Conservation (phyloP, 2,797 vertebrate species). For the Coendou prehensilis region DNA sequence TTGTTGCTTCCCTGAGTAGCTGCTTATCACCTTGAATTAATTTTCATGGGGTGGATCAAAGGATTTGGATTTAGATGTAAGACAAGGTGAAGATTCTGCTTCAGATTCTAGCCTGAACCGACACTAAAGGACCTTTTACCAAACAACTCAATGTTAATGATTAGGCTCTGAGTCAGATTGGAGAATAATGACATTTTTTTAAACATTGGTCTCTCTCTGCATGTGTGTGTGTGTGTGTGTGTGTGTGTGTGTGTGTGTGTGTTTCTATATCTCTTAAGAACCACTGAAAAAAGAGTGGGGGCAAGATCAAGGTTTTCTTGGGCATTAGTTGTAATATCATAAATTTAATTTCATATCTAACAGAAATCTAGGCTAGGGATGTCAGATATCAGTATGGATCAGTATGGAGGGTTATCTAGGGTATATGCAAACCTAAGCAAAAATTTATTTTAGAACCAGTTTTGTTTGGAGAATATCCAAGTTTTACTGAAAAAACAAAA, state of each 20-base stretch:
- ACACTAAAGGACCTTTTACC: neutral
- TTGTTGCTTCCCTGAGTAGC: neutral
- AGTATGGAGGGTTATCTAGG: slow-evolving; percentile 76
- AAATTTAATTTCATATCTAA: slow-evolving; percentile 46
- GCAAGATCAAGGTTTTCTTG: neutral
- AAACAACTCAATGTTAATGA: neutral
- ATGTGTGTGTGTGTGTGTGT: neutral
- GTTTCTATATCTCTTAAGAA: neutral
- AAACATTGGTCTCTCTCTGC: neutral
- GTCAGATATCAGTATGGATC: slow-evolving; percentile 44
- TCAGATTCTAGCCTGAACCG: neutral
- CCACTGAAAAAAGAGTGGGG: neutral
- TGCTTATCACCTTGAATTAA: neutral
- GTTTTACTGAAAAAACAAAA: slow-evolving; percentile 75
- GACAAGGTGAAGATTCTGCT: neutral
- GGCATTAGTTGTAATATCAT: neutral
- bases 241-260: neutral
- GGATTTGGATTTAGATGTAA: slow-evolving; percentile 11
- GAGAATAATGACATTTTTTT: neutral
- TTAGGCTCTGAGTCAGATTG: slow-evolving; percentile 2
- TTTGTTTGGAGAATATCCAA: slow-evolving; percentile 83
- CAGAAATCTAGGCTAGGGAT: slow-evolving; percentile 57
- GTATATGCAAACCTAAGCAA: slow-evolving; percentile 74
- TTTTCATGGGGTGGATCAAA: neutral
- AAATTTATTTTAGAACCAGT: slow-evolving; percentile 78